Conservation (phyloP, 2,888 invertebrate species). For the Agrochola lychnidis region DNA sequence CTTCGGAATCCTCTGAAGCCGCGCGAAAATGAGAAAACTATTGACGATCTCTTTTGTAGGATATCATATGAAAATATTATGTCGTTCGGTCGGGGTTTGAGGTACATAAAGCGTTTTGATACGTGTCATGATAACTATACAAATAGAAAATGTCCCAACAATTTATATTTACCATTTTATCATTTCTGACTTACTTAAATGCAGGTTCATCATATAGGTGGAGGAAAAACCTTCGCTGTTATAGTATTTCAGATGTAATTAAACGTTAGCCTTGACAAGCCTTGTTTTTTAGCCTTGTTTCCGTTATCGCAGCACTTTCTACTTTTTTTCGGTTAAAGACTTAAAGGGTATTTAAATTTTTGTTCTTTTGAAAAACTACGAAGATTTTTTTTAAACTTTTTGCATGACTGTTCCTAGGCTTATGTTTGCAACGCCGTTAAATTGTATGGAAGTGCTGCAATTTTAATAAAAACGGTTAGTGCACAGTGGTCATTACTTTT, state of each 20-base stretch:
- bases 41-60: slow-evolving; percentile 23
- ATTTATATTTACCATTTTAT: not conserved
- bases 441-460: slow-evolving; percentile 37
- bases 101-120: not conserved
- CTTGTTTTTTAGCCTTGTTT: not conserved
- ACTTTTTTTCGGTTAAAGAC: not conserved
- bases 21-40: slow-evolving; percentile 49
- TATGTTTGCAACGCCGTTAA: slow-evolving; percentile 37
- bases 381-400: not conserved
- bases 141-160: not conserved
- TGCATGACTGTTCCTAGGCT: slow-evolving; percentile 18
- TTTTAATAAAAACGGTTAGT: slow-evolving; percentile 49
- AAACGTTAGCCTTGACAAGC: not conserved
- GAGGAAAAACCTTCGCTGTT: not conserved
- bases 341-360: not conserved
- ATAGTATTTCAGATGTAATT: not conserved
- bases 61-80: slow-evolving; percentile 37
- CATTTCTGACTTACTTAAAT: not conserved
- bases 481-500: slow-evolving; percentile 26
- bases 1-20: slow-evolving; percentile 26
- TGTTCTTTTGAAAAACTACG: not conserved
- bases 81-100: not conserved
- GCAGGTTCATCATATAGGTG: no score
- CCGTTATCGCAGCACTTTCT: not conserved
- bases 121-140: not conserved